These are phyloP conservation scores for Gadopsis bispinosus DNA, from an alignment of 2,797 vertebrate species.

Conservation along the genomic window DNA sequence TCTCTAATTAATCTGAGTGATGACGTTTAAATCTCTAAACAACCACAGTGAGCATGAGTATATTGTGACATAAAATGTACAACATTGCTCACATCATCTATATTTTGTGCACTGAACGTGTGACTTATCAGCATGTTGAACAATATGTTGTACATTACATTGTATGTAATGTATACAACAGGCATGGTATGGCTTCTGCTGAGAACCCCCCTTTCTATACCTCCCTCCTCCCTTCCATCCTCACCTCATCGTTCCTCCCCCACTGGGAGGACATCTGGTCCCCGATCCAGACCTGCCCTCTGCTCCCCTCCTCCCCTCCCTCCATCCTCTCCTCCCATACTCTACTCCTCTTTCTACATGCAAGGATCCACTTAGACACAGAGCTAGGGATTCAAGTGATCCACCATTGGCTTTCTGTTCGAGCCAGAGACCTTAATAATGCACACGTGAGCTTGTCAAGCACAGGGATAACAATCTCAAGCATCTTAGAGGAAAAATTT, in stretches of 20 bases:
- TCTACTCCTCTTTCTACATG: conserved; percentile 53
- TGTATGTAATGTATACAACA: conserved; percentile 62
- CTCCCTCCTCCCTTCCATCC: conserved; percentile 74
- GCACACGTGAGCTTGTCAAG: conserved; percentile 37
- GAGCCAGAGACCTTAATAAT: conserved; percentile 49
- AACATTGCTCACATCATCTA: conserved; percentile 4
- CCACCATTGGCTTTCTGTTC: conserved; percentile 46
- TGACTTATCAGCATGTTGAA: conserved; percentile 64
- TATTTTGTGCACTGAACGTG: conserved; percentile 14
- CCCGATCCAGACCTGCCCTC: conserved; percentile 79
- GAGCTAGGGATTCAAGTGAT: conserved; percentile 62
- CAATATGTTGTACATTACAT: conserved; percentile 29
- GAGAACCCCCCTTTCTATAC: conserved; percentile 64
- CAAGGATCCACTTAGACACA: conserved; percentile 70
- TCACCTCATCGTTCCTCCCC: conserved; percentile 82
- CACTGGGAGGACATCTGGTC: conserved; percentile 88
- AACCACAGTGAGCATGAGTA: conserved; percentile 5
- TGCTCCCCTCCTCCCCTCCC: conserved; percentile 59
- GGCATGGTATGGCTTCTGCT: conserved; percentile 69
- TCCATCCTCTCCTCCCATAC: conserved; percentile 57
- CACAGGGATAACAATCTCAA: conserved; percentile 35
- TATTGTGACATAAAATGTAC: conserved; percentile 21
- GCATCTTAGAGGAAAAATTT: conserved; percentile 40
- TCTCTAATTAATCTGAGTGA: conserved; percentile 34
- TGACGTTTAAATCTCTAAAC: conserved; percentile 21